These are phyloP conservation scores for Drosophila niveifrons DNA, from an alignment of 2,888 invertebrate genomes.

Conservation along the genomic window DNA sequence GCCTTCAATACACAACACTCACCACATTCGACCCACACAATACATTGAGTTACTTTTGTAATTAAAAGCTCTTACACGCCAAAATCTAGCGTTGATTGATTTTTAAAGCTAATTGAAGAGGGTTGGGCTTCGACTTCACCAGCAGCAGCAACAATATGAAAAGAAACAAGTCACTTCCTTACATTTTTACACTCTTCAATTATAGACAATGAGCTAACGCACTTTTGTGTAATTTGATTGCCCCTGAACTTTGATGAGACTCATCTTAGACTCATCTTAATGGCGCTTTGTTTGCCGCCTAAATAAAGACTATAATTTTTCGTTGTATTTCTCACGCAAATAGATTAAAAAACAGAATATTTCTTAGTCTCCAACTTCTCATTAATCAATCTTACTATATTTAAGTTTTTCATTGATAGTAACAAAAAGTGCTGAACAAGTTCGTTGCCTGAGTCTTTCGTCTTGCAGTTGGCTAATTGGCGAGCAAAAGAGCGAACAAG, in stretches of 20 bases:
- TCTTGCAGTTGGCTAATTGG: constrained; percentile 66
- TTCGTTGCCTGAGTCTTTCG: constrained; percentile 56
- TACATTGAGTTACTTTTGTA: constrained; percentile 53
- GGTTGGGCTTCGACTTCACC: no score
- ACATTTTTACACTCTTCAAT: background rate
- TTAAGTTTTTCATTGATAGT: background rate
- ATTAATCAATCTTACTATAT: background rate
- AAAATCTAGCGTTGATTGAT: constrained; percentile 73
- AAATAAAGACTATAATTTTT: background rate
- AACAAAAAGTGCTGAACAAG: constrained; percentile 20
- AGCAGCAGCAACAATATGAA: constrained; percentile 8
- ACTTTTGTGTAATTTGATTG: constrained; percentile 11
- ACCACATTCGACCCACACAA: constrained; percentile 42
- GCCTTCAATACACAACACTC: constrained; percentile 60
- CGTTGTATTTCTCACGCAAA: background rate
- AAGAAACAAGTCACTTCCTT: constrained; percentile 63
- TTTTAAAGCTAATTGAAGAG: constrained; percentile 72
- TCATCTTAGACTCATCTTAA: constrained; percentile 5
- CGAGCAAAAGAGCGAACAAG: constrained; percentile 77
- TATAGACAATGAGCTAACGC: background rate
- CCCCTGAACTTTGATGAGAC: background rate
- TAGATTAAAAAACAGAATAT: background rate
- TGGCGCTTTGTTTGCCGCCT: background rate
- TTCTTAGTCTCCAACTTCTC: background rate
- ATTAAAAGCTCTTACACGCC: constrained; percentile 72